Evolutionary conservation across 2,113 vertebrate species (phyloP).

Genomic region (Pimephales promelas): DNA sequence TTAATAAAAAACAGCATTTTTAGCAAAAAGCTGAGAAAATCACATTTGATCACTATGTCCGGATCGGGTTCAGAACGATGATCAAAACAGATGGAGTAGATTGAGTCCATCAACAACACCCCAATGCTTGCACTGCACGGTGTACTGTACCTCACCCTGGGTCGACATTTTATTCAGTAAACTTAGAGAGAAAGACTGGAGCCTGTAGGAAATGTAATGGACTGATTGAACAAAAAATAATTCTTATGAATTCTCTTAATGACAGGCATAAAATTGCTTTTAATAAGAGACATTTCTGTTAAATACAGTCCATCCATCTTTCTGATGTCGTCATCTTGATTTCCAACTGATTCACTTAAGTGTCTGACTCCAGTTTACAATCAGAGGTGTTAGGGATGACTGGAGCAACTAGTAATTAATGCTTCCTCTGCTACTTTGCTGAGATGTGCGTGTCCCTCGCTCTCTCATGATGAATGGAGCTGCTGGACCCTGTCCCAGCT

Average conservation of each 20-base stretch:
- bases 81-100: no score
- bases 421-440: conserved; percentile 48
- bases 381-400: conserved; percentile 40
- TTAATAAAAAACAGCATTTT: no score
- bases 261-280: not conserved
- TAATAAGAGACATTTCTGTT: not conserved
- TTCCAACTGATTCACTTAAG: not conserved
- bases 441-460: conserved; percentile 38
- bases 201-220: no score
- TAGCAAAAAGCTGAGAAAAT: no score
- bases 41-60: no score
- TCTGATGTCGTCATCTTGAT: not conserved
- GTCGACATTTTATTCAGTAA: no score
- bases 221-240: no score
- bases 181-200: no score
- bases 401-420: conserved; percentile 55
- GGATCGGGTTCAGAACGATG: no score
- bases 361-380: conserved; percentile 23
- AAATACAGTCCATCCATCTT: not conserved
- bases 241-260: not conserved
- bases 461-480: conserved; percentile 61
- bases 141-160: no score
- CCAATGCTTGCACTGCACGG: no score
- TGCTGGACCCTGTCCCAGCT: conserved; percentile 61
- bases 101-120: no score